Percentiles rank a stretch among this genome's conserved stretches.
These are phyloP conservation scores for Catalaphyllia jardinei DNA, from an alignment of 64 coral and sea anemone genomes.

Conservation along the genomic window DNA sequence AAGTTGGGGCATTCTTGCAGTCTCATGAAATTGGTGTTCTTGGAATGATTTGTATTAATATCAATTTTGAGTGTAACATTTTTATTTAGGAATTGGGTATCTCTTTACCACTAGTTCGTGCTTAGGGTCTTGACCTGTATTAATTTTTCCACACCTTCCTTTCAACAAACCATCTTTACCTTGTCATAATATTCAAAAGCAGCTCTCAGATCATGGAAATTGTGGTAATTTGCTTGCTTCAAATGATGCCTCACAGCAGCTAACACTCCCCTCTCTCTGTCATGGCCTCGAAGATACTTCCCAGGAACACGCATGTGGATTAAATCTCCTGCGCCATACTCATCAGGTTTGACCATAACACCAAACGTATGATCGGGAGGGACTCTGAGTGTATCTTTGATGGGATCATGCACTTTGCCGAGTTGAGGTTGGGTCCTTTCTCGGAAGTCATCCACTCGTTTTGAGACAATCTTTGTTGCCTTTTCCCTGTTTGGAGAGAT, in stretches of 20 bases:
- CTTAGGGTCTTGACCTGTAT: too few species aligned
- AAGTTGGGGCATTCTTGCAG: too few species aligned
- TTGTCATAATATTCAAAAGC: constrained; percentile 97
- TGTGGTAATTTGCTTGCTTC: constrained; percentile 97
- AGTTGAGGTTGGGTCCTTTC: constrained; percentile 96
- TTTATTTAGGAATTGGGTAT: too few species aligned
- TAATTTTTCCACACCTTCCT: too few species aligned
- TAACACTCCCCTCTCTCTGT: constrained; percentile 83
- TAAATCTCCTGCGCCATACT: constrained; percentile 90
- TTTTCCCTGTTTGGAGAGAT: constrained; percentile 67
- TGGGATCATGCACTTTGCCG: constrained; percentile 93
- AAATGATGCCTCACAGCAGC: constrained; percentile 90
- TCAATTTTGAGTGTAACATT: too few species aligned
- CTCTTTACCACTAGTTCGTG: too few species aligned
- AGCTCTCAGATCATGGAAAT: constrained; percentile 82
- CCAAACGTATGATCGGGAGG: constrained; percentile 89
- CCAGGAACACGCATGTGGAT: constrained; percentile 86
- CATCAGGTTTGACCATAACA: constrained; percentile 94
- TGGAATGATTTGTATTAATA: too few species aligned
- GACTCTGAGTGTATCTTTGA: constrained; percentile 93
- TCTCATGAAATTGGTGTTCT: too few species aligned
- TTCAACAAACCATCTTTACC: constrained; percentile 32
- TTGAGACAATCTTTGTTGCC: constrained; percentile 90
- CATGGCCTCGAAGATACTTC: constrained; percentile 71
- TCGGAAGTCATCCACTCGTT: constrained; percentile 95